Percentiles rank a stretch among this genome's conserved stretches.
phyloP scores from a whole-genome alignment of 1,140 invertebrate species.

The Arion vulgaris region DNA sequence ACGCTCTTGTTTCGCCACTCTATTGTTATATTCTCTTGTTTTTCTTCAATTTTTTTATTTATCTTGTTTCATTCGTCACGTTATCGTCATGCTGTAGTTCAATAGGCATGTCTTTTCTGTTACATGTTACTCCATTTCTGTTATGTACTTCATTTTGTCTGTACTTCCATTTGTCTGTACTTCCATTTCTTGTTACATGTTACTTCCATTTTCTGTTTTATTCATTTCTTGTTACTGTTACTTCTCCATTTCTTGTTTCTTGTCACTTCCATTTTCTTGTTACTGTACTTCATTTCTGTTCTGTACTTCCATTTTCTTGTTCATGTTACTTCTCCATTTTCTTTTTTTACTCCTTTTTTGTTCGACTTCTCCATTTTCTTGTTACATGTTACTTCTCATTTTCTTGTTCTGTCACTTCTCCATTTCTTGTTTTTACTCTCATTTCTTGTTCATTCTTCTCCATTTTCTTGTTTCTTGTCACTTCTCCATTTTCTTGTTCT shows the following conservation, averaged over 20 bases:
- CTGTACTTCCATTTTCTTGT: not conserved
- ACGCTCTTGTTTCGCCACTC: too few relatives aligned
- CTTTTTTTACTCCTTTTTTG: not conserved
- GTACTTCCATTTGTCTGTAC: not conserved
- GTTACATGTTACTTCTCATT: too few relatives aligned
- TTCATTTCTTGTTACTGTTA: conserved; percentile 19
- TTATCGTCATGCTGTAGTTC: too few relatives aligned
- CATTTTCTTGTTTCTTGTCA: too few relatives aligned
- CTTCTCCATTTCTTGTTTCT: conserved; percentile 10
- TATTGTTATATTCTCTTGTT: not conserved
- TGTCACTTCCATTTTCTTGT: not conserved
- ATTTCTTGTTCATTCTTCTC: too few relatives aligned
- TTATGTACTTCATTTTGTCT: not conserved
- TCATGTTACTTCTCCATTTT: too few relatives aligned
- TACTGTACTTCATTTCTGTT: conserved; percentile 5
- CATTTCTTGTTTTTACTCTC: too few relatives aligned
- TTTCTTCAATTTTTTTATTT: not conserved
- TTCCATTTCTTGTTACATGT: conserved; percentile 1
- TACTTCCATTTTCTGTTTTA: not conserved
- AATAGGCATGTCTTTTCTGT: too few relatives aligned
- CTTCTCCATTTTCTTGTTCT: not conserved
- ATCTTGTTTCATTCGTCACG: too few relatives aligned
- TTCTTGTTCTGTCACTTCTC: too few relatives aligned
- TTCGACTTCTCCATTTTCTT: too few relatives aligned
- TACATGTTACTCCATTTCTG: too few relatives aligned